A percentile compares a stretch with the other conserved stretches of the same genome.
Evolutionary conservation across 1,140 invertebrate genomes (phyloP).

Genomic region (Caenorhabditis tropicalis): DNA sequence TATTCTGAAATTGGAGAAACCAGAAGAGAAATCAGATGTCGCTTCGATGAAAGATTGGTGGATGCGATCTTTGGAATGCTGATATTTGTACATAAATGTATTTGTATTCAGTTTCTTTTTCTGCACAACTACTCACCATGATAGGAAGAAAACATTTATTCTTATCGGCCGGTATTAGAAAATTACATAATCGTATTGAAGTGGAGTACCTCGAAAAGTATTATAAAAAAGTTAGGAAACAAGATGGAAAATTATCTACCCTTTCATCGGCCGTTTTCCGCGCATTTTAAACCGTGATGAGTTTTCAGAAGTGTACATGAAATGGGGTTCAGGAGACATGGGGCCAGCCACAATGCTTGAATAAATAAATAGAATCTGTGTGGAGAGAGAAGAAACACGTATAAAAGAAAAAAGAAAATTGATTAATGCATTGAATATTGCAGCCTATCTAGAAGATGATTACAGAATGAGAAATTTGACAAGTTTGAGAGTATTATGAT

Average conservation of each 20-base stretch:
- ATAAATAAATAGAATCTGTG: neutral
- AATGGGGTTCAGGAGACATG: neutral
- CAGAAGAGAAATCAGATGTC: neutral
- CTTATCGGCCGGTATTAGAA: too few species aligned
- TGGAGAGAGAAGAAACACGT: neutral
- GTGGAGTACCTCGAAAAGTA: too few species aligned
- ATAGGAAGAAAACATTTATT: neutral
- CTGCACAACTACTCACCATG: too few species aligned
- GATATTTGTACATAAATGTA: neutral
- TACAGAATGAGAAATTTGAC: neutral
- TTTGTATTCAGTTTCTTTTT: too few species aligned
- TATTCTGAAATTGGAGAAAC: neutral
- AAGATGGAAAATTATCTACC: neutral
- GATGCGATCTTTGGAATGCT: conserved; percentile 11
- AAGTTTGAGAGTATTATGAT: neutral
- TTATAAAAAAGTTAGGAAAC: too few species aligned
- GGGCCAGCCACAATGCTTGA: neutral
- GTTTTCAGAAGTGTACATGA: neutral
- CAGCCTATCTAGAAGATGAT: neutral
- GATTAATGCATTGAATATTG: neutral
- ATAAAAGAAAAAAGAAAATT: neutral
- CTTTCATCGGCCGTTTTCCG: neutral
- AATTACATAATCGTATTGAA: too few species aligned
- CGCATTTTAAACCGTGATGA: neutral
- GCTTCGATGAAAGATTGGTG: conserved; percentile 10